These are phyloP conservation scores for Pterobdella sp. DNA, from an alignment of 2,888 invertebrate species.

Conservation along the genomic window DNA sequence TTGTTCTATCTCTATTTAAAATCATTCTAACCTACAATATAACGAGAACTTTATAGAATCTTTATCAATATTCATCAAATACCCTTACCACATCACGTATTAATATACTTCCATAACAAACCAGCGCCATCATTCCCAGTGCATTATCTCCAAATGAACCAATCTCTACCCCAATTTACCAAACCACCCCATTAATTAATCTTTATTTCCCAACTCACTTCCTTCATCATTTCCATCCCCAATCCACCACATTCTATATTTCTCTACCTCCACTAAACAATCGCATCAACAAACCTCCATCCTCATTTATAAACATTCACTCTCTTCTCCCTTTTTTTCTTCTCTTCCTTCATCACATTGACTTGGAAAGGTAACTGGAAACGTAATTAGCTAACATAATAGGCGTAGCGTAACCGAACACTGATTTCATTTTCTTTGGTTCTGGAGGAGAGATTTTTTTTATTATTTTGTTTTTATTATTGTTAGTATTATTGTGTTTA, in stretches of 20 bases:
- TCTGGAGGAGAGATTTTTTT: not conserved
- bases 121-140: not conserved
- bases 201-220: not conserved
- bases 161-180: not conserved
- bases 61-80: too few relatives aligned
- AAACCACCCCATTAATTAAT: not conserved
- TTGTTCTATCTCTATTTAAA: too few relatives aligned
- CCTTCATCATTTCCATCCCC: not conserved
- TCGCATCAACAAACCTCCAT: too few relatives aligned
- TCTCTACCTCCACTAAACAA: too few relatives aligned
- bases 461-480: too few relatives aligned
- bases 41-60: too few relatives aligned
- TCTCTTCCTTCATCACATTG: not conserved
- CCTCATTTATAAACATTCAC: not conserved
- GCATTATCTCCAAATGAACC: not conserved
- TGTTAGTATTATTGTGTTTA: too few relatives aligned
- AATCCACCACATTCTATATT: not conserved
- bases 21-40: too few relatives aligned
- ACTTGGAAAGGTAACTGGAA: not conserved
- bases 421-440: not conserved
- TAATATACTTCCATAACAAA: too few relatives aligned
- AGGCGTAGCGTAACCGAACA: not conserved
- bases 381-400: slow-evolving; percentile 7
- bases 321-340: not conserved
- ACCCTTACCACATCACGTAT: too few relatives aligned